These are phyloP conservation scores for cattle (Bos taurus) DNA, from an alignment of 2,113 vertebrate genomes.

Conservation along the genomic window ARS-UCD2.0 NC_037357.1:36266501-36267000, in stretches of 20 bases:
- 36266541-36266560: conserved; percentile 93
- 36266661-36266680: conserved; percentile 88
- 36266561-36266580: conserved; percentile 91
- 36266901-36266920: neutral
- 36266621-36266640: conserved; percentile 93
- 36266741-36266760: neutral
- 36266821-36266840: neutral
- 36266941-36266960: neutral
- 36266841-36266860: neutral
- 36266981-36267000: neutral
- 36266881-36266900: neutral
- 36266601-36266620: conserved; percentile 95
- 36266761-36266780: neutral
- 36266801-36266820: neutral
- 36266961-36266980: neutral
- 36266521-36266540: conserved; percentile 91
- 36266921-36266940: neutral
- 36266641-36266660: conserved; percentile 91
- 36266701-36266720: neutral
- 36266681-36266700: no score
- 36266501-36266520: conserved; percentile 85
- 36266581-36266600: conserved; percentile 99
- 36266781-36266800: neutral
- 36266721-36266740: neutral
- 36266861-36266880: neutral